phyloP scores from a whole-genome alignment of 2,797 vertebrate genomes.

The Gallinago nigripennis region DNA sequence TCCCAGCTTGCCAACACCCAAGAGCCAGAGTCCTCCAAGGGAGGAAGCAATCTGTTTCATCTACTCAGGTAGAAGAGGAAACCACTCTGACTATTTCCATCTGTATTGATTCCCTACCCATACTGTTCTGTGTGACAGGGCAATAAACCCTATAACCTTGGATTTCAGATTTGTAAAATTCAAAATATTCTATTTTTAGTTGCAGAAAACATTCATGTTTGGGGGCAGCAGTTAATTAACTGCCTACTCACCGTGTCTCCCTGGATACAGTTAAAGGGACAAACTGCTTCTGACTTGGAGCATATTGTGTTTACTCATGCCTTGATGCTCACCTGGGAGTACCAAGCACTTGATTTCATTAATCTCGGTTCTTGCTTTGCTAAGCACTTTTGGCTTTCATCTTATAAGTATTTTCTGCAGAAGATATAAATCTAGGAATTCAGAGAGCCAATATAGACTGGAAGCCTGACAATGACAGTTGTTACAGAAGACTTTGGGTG shows the following conservation, averaged over 20 bases:
- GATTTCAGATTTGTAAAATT: neutral
- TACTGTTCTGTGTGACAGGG: neutral
- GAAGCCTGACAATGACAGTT: neutral
- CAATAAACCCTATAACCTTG: neutral
- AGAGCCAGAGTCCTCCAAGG: neutral
- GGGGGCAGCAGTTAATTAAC: neutral
- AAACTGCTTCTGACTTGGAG: neutral
- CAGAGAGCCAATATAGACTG: neutral
- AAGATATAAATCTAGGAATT: slow-evolving; percentile 24
- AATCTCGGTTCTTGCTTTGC: neutral
- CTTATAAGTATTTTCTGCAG: neutral
- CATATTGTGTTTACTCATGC: neutral
- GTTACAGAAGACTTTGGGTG: neutral
- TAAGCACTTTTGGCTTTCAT: slow-evolving; percentile 17
- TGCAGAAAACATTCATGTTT: neutral
- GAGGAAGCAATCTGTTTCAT: neutral
- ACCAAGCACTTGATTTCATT: slow-evolving; percentile 25
- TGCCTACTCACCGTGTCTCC: neutral
- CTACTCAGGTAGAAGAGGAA: neutral
- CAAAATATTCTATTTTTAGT: neutral
- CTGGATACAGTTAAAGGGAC: neutral
- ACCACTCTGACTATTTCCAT: neutral
- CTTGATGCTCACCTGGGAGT: neutral
- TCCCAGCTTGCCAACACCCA: neutral
- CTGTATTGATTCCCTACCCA: neutral